Conservation (phyloP, 2,113 vertebrate species). For the Tetrao urogallus region DNA sequence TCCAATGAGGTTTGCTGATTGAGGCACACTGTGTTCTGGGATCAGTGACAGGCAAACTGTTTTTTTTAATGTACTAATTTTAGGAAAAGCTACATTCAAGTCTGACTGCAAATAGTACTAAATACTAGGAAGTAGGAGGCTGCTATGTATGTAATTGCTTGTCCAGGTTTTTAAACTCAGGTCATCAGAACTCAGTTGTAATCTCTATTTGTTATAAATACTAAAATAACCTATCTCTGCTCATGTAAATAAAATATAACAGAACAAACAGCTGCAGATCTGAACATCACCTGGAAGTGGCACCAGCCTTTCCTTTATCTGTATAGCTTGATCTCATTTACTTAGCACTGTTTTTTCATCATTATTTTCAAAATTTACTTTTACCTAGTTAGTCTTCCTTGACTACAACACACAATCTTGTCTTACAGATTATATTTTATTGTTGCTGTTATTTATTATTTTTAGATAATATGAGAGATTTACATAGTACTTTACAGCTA, state of each 20-base stretch:
- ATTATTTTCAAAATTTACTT: background rate
- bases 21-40: background rate
- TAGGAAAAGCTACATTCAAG: background rate
- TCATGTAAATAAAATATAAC: background rate
- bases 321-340: background rate
- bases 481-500: constrained; percentile 59
- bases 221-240: background rate
- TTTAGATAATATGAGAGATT: constrained; percentile 10
- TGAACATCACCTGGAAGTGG: background rate
- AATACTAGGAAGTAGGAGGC: background rate
- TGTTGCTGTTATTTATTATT: constrained; percentile 34
- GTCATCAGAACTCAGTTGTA: background rate
- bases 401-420: constrained; percentile 53
- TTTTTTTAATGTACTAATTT: background rate
- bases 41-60: background rate
- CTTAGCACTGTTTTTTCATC: background rate
- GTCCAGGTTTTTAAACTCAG: background rate
- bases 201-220: background rate
- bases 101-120: background rate
- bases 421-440: constrained; percentile 64
- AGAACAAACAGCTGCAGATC: background rate
- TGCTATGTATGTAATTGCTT: background rate
- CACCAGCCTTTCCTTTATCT: background rate
- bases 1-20: background rate
- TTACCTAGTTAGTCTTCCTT: constrained; percentile 23